These are phyloP conservation scores for Pitangus sulphuratus DNA, from an alignment of 2,797 vertebrate genomes.

Conservation along the genomic window DNA sequence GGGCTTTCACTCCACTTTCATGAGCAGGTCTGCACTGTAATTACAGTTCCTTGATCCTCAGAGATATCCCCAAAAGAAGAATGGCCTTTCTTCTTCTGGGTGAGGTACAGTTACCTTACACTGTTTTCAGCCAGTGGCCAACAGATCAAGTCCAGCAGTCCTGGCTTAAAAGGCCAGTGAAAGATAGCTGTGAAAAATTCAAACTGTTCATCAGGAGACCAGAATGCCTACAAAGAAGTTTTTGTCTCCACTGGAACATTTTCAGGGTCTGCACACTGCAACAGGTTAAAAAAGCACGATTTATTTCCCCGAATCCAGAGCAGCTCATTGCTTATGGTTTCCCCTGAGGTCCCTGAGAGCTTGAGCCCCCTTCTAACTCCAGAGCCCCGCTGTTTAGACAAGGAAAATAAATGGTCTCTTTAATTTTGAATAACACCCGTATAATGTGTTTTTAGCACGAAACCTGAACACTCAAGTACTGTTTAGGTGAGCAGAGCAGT, in stretches of 20 bases:
- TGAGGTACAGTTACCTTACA: background rate
- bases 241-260: background rate
- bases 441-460: background rate
- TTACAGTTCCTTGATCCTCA: conserved; percentile 11
- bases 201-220: background rate
- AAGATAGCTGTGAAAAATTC: background rate
- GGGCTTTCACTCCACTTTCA: background rate
- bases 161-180: background rate
- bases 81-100: background rate
- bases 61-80: background rate
- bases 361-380: background rate
- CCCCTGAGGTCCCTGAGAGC: background rate
- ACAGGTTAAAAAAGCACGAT: background rate
- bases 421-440: background rate
- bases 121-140: background rate
- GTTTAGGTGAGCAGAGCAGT: background rate
- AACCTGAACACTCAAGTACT: conserved; percentile 40
- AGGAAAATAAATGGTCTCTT: background rate
- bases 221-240: background rate
- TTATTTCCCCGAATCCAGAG: background rate
- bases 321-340: background rate
- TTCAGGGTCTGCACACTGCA: background rate
- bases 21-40: background rate
- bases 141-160: background rate
- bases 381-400: background rate